phyloP scores from a whole-genome alignment of 2,888 invertebrate genomes.

The Euzetes globulus region DNA sequence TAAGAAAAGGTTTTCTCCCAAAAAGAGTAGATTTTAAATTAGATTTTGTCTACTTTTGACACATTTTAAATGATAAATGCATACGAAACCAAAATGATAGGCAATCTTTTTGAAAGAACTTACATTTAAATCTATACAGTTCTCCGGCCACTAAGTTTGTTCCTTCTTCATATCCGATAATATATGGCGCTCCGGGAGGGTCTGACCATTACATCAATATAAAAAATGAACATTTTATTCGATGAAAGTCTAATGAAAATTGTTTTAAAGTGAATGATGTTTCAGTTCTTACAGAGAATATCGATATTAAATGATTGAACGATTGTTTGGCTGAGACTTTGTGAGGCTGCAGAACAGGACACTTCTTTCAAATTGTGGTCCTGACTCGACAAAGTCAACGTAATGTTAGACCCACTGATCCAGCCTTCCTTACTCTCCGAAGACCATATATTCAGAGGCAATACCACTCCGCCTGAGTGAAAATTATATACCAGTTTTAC shows the following conservation, averaged over 20 bases:
- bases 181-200: constrained; percentile 82
- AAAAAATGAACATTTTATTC: background rate
- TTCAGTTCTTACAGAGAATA: constrained; percentile 13
- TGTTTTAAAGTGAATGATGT: background rate
- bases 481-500: too few species aligned
- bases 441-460: constrained; percentile 5
- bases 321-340: constrained; percentile 25
- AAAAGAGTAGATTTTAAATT: constrained; percentile 14
- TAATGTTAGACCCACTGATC: background rate
- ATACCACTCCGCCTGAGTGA: background rate
- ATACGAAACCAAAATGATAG: constrained; percentile 2
- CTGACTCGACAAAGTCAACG: background rate
- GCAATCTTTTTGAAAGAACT: constrained; percentile 32
- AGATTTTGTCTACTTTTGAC: constrained; percentile 19
- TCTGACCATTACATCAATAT: constrained; percentile 54
- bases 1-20: background rate
- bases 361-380: constrained; percentile 7
- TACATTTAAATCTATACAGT: constrained; percentile 38
- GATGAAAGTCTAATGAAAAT: background rate
- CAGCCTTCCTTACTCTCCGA: constrained; percentile 10
- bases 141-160: constrained; percentile 68
- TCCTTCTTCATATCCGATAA: constrained; percentile 81
- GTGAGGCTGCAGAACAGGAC: constrained; percentile 22
- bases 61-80: constrained; percentile 14
- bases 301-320: constrained; percentile 25